Conservation (phyloP, 2,888 invertebrate species). For the Nipponacmea schrenckii region DNA sequence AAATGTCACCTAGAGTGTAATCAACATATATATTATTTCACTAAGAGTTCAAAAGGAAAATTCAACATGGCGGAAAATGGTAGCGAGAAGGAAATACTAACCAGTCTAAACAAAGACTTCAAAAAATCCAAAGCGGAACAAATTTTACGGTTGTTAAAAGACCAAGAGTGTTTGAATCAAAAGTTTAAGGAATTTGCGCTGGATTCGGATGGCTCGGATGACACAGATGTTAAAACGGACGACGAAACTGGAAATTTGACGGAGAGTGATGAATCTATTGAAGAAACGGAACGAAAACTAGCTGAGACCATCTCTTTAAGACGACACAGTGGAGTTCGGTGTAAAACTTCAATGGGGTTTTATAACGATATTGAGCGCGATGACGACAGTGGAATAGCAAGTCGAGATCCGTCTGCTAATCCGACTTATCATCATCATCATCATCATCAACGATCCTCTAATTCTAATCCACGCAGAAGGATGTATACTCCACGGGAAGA, state of each 20-base stretch:
- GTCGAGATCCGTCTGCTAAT: not conserved
- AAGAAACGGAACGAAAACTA: conserved; percentile 20
- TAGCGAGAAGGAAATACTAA: conserved; percentile 30
- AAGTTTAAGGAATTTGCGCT: conserved; percentile 35
- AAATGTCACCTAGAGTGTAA: too few species aligned
- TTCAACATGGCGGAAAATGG: too few species aligned
- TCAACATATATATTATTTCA: too few species aligned
- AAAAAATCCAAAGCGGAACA: conserved; percentile 48
- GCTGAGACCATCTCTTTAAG: conserved; percentile 24
- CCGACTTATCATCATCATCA: too few species aligned
- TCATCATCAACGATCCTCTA: too few species aligned
- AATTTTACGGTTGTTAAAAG: conserved; percentile 45
- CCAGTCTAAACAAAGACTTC: conserved; percentile 41
- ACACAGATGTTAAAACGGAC: conserved; percentile 27
- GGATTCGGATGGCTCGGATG: conserved; percentile 29
- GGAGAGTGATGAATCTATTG: conserved; percentile 31
- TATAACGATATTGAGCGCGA: conserved; percentile 34
- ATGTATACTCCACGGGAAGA: too few species aligned
- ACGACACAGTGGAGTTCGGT: conserved; percentile 37
- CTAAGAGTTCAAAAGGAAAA: too few species aligned
- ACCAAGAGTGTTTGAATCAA: conserved; percentile 43
- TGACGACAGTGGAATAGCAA: conserved; percentile 7
- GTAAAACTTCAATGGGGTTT: conserved; percentile 50
- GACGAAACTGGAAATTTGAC: conserved; percentile 25
- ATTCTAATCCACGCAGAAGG: too few species aligned